Base-by-base conservation (phyloP, 1,140 invertebrate species). In the Drosophila paulistorum region DNA sequence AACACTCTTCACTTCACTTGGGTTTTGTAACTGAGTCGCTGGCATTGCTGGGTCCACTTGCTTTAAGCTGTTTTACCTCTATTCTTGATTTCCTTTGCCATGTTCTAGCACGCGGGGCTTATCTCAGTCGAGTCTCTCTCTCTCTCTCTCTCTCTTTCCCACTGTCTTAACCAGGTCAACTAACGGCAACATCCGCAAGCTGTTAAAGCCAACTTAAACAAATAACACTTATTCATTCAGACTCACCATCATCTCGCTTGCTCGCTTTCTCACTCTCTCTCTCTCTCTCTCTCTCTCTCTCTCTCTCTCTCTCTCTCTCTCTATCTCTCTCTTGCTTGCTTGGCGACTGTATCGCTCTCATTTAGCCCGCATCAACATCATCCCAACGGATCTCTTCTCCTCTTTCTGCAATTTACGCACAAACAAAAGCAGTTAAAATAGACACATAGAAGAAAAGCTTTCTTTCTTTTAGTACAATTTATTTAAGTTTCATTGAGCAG, bases 201-300 rank as follows among this genome's bases (percentile, higher is more conserved):
- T 84, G 84, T 84, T 89, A 89, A 84, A 84, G 81, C 77, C 77
- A 78, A 84, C 71, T 81, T 82, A 81, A 89, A 81, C 74, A 89
- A 89, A 89, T 89, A 90, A 79, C 80, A 81, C 81, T 84, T 76
- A 76, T 74, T 80, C 74, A 78, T 72, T 68, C 68, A 45, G 55
- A 63, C 58, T 66, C 61, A 64, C 66, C 61, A 66, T 58, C 65
- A 66, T 58, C 69, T 65, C 39, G 17, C 33, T 59, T 26, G 6
- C 23, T 74, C 45, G 64, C 17, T 33, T 39, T 23, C 42, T 7
- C 26, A 39, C 58, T 63, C 51, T 13, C 23, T 51, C 59, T 23
- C 20, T 20, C 20, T 35, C 37, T 72, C 54, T 57, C 23, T 74
- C 45, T 61, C 17, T 33, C 39, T 23, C 42, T 7, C 26, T 45